These are phyloP conservation scores for Sinopyrophorus schimmeli DNA, from an alignment of 2,888 invertebrate genomes.

Conservation along the genomic window DNA sequence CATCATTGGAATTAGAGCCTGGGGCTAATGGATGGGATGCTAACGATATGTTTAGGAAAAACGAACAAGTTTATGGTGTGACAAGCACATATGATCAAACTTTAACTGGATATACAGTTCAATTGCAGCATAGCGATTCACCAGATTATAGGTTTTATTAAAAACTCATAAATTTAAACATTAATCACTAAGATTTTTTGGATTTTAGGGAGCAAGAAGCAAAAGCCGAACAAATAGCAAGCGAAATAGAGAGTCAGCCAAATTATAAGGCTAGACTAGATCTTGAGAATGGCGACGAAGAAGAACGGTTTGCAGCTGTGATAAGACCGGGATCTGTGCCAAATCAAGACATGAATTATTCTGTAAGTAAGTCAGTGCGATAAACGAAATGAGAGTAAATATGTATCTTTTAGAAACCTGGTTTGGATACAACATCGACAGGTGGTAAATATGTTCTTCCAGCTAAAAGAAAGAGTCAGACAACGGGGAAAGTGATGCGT, in stretches of 20 bases:
- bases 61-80: constrained; percentile 90
- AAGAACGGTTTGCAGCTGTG: constrained; percentile 85
- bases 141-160: constrained; percentile 81
- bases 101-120: constrained; percentile 89
- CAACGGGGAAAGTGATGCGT: constrained; percentile 69
- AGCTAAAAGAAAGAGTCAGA: constrained; percentile 72
- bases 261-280: constrained; percentile 80
- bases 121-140: constrained; percentile 81
- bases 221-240: constrained; percentile 87
- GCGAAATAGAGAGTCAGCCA: constrained; percentile 88
- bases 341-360: constrained; percentile 29
- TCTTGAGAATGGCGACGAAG: constrained; percentile 92
- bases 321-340: constrained; percentile 58
- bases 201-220: constrained; percentile 69
- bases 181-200: neutral
- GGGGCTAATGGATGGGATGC: constrained; percentile 95
- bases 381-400: neutral
- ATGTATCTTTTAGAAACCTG: constrained; percentile 19
- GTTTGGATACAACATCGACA: constrained; percentile 29
- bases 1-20: constrained; percentile 71
- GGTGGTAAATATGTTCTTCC: constrained; percentile 77
- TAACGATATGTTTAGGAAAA: constrained; percentile 94
- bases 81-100: constrained; percentile 91
- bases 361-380: constrained; percentile 19
- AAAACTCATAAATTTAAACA: constrained; percentile 1